Evolutionary conservation across 2,113 vertebrate genomes (phyloP), one percentile per base, ranked within the genome.

Genomic region (Thunnus maccoyii): DNA sequence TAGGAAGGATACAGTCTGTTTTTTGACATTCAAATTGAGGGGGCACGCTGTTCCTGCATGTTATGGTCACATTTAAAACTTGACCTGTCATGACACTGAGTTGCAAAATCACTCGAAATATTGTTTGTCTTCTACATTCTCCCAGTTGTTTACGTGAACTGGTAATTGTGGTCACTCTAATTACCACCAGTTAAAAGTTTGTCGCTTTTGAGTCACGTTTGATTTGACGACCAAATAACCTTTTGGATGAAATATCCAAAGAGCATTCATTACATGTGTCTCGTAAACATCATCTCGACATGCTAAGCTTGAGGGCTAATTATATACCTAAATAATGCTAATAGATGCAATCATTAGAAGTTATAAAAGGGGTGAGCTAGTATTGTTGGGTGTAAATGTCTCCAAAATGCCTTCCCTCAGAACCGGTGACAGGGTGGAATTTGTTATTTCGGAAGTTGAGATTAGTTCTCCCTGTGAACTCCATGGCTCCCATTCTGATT

Each of bases 21-120:
- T 95, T 86, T 80, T 94, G 90, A 93, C 85, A 95, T 95, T 95
- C 93, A 89, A 61, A 73, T 60, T 50, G 47, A 71, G 71, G 84
- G 54, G 91, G 92, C 86, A 90, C 93, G 89, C 70, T 36, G 88
- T 93, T 87, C 82, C 12, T 87, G 91, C 91, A 85, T 58, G 87
- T 89, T 90, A 65, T 88, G 88, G 70, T 55, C 62, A 64, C 68
- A 81, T 89, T 63, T 92, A 91, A 89, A 64, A 88, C 72, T 64
- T 25, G 1, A 57, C 85, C 87, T 27, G 64, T 61, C 27, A 56
- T 77, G 20, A 52, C 48, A 60, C 25, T 16, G 32, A 82, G 72
- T 2, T 52, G 47, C 81, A 89, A 78, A 83, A 90, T 89, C 75
- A 78, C 36, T 17, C 5, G 2, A 54, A 36, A 36, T 16, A 44